phyloP scores from a whole-genome alignment of 1,140 invertebrate species.

The Ceratoteleas bidentatus region DNA sequence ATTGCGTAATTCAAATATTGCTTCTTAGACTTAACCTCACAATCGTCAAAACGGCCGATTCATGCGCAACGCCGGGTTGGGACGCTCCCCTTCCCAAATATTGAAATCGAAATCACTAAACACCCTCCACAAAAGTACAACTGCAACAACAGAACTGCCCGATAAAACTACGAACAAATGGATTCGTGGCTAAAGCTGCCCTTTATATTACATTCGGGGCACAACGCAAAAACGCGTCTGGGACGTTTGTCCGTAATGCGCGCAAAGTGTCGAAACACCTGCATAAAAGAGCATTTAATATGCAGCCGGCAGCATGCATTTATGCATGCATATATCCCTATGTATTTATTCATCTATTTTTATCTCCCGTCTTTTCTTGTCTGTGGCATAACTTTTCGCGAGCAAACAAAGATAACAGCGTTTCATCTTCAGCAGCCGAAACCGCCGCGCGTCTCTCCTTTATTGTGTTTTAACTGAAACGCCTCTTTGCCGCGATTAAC shows the following conservation, averaged over 20 bases:
- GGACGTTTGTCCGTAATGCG: constrained; percentile 21
- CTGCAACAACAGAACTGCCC: no score
- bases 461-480: constrained; percentile 64
- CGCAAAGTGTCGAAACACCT: constrained; percentile 51
- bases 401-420: constrained; percentile 58
- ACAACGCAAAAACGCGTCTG: constrained; percentile 5
- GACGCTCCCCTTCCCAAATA: no score
- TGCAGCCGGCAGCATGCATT: constrained; percentile 35
- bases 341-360: constrained; percentile 52
- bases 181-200: not conserved
- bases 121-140: no score
- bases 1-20: no score
- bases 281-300: constrained; percentile 53
- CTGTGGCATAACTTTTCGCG: constrained; percentile 46
- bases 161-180: constrained; percentile 5
- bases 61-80: no score
- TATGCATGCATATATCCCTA: constrained; percentile 35
- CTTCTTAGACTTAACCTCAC: no score
- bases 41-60: no score
- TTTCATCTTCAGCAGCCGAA: constrained; percentile 63
- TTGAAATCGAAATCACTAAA: no score
- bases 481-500: constrained; percentile 65
- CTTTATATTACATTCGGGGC: constrained; percentile 14
- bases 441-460: constrained; percentile 44
- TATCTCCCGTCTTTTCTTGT: constrained; percentile 40